Percentiles rank a stretch among this genome's conserved stretches.
These are phyloP conservation scores for Silurus meridionalis DNA, from an alignment of 2,113 vertebrate genomes.

Conservation along the genomic window DNA sequence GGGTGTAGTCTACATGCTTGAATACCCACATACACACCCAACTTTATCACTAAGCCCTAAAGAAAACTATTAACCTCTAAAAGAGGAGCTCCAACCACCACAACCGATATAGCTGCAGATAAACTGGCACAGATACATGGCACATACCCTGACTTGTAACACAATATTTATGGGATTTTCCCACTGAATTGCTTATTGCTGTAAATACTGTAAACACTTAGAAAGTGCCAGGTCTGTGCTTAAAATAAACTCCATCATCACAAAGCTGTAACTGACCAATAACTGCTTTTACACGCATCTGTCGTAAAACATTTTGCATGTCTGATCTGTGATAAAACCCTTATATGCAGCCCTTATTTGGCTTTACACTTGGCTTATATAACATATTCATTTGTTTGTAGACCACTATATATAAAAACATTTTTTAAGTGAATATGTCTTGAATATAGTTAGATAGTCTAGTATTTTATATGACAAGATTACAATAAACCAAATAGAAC, in stretches of 20 bases:
- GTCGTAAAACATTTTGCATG: background rate
- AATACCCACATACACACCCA: constrained; percentile 34
- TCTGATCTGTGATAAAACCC: background rate
- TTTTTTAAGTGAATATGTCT: background rate
- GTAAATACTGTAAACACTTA: background rate
- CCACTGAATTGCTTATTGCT: background rate
- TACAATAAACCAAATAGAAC: background rate
- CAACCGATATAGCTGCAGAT: background rate
- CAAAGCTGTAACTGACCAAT: background rate
- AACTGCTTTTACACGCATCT: background rate
- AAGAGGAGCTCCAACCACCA: background rate
- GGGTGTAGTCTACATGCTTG: constrained; percentile 16
- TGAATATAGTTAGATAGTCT: background rate
- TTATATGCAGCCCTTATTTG: background rate
- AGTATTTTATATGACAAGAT: background rate
- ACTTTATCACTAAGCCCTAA: background rate
- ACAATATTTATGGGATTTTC: background rate
- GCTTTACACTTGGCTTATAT: background rate
- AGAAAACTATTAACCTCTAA: background rate
- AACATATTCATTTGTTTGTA: background rate
- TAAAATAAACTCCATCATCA: background rate
- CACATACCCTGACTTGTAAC: background rate
- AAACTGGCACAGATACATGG: background rate
- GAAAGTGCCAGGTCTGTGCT: background rate
- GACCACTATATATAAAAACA: background rate